A percentile compares a stretch with the other conserved stretches of the same genome.
phyloP scores from a whole-genome alignment of 2,113 vertebrate genomes.

The Festucalex cinctus region DNA sequence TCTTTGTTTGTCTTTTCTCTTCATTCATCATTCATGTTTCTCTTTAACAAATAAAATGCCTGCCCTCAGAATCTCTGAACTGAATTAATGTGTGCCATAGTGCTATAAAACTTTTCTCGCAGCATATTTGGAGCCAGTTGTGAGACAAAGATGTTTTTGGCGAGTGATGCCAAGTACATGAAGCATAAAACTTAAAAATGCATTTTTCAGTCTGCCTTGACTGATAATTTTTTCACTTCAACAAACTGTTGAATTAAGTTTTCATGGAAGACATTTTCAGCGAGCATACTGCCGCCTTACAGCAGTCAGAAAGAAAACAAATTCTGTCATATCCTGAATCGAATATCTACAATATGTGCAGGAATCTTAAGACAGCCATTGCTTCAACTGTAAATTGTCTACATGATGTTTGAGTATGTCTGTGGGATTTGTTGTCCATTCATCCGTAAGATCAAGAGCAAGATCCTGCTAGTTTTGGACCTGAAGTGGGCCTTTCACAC shows the following conservation, averaged over 20 bases:
- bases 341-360: background rate
- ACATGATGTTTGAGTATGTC: too few relatives aligned
- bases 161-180: constrained; percentile 14
- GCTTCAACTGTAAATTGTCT: background rate
- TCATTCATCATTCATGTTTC: constrained; percentile 6
- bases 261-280: constrained; percentile 17
- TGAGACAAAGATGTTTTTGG: background rate
- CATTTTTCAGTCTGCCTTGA: constrained; percentile 15
- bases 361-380: background rate
- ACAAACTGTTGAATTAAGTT: constrained; percentile 12
- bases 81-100: background rate
- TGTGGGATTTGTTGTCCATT: too few relatives aligned
- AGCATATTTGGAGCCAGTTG: background rate
- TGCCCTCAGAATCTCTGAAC: background rate
- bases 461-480: too few relatives aligned
- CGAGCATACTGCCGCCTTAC: constrained; percentile 21
- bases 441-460: background rate
- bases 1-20: background rate
- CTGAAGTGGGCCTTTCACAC: too few relatives aligned
- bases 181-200: constrained; percentile 11
- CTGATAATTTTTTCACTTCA: constrained; percentile 29
- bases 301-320: constrained; percentile 12
- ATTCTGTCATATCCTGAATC: background rate
- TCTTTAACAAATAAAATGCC: constrained; percentile 1
- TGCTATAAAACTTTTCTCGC: background rate